Conservation (phyloP, 1,140 invertebrate species). For the Hyles euphorbiae region DNA sequence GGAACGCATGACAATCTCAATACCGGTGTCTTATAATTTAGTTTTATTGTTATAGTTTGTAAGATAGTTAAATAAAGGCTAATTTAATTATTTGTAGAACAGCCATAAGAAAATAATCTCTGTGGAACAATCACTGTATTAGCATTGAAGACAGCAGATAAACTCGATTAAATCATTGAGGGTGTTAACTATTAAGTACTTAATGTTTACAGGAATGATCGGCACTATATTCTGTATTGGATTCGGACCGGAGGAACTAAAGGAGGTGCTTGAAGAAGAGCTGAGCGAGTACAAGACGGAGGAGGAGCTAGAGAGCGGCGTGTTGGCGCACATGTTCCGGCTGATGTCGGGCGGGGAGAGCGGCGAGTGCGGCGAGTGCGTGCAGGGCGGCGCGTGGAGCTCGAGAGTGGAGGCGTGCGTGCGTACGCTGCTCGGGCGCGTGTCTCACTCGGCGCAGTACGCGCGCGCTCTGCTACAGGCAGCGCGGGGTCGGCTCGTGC, state of each 20-base stretch:
- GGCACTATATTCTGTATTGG: constrained; percentile 54
- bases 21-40: no score
- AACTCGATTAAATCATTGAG: no score
- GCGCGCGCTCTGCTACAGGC: constrained; percentile 33
- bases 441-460: constrained; percentile 44
- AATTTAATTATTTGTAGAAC: no score
- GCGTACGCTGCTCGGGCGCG: constrained; percentile 27
- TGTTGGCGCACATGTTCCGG: constrained; percentile 33
- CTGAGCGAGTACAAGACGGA: constrained; percentile 28
- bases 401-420: constrained; percentile 34
- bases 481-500: constrained; percentile 27
- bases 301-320: constrained; percentile 28
- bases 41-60: no score
- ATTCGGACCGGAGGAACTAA: constrained; percentile 32
- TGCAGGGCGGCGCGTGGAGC: constrained; percentile 26
- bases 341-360: constrained; percentile 23
- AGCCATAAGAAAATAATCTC: no score
- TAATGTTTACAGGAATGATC: constrained; percentile 15
- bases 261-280: constrained; percentile 26
- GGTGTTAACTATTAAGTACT: no score
- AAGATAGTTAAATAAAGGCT: no score
- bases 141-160: no score
- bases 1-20: no score
- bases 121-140: no score
- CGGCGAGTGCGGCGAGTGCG: constrained; percentile 10